phyloP scores from a whole-genome alignment of 2,797 vertebrate genomes.

The Sitta carolinensis region DNA sequence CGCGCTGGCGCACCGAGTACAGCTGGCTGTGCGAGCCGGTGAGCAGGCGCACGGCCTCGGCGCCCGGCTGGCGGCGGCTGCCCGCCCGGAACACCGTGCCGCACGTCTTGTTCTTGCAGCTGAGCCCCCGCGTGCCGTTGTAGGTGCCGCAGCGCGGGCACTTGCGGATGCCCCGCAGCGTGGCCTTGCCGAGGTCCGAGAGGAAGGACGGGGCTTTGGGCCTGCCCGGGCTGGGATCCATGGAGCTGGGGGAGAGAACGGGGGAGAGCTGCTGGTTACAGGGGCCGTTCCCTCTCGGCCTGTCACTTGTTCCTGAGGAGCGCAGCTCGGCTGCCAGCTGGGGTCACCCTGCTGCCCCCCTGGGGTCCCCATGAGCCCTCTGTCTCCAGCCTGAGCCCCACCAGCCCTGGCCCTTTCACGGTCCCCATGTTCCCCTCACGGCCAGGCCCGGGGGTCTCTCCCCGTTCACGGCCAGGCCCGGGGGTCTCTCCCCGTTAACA shows the following conservation, averaged over 20 bases:
- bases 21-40: slow-evolving; percentile 80
- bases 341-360: neutral
- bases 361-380: neutral
- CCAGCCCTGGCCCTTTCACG: neutral
- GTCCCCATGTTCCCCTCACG: too few species aligned
- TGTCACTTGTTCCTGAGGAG: too few species aligned
- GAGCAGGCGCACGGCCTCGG: slow-evolving; percentile 85
- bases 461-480: neutral
- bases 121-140: slow-evolving; percentile 91
- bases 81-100: slow-evolving; percentile 85
- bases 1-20: slow-evolving; percentile 84
- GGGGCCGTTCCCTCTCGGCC: neutral
- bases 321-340: neutral
- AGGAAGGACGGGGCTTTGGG: slow-evolving; percentile 87
- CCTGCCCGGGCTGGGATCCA: slow-evolving; percentile 72
- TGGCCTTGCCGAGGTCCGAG: slow-evolving; percentile 90
- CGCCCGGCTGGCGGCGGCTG: slow-evolving; percentile 63
- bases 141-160: slow-evolving; percentile 91
- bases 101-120: slow-evolving; percentile 94
- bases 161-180: slow-evolving; percentile 87
- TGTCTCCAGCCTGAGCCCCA: too few species aligned
- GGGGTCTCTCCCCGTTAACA: neutral
- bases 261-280: fast-evolving
- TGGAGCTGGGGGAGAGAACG: slow-evolving; percentile 29
- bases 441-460: too few species aligned